These are phyloP conservation scores for Oryzias curvinotus DNA, from an alignment of 2,113 vertebrate genomes.

Conservation along the genomic window DNA sequence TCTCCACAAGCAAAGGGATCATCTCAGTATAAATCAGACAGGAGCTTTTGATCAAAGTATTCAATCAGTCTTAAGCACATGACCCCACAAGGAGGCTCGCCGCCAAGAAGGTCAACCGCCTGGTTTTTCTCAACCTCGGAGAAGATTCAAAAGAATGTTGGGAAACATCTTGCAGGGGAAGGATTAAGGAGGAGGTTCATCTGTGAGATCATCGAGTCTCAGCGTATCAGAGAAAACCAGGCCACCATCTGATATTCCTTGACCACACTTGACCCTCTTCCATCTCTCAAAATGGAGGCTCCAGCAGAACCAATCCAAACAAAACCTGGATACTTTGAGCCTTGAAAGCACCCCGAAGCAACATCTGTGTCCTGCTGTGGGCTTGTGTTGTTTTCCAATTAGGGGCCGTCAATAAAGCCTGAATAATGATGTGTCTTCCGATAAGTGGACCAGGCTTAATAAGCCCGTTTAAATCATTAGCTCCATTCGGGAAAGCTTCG, in stretches of 20 bases:
- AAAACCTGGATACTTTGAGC: slow-evolving; percentile 40
- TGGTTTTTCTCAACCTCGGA: slow-evolving; percentile 15
- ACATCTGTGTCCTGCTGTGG: neutral
- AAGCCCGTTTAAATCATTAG: slow-evolving; percentile 29
- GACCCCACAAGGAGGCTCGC: slow-evolving; percentile 38
- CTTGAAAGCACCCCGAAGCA: slow-evolving; percentile 23
- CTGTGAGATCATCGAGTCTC: neutral
- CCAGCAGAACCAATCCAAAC: slow-evolving; percentile 23
- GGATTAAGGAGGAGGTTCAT: neutral
- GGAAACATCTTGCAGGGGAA: slow-evolving; percentile 6
- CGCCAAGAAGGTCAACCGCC: slow-evolving; percentile 44
- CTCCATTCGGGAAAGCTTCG: slow-evolving; percentile 7
- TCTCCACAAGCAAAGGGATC: slow-evolving; percentile 73
- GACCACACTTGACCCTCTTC: slow-evolving; percentile 43
- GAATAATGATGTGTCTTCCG: slow-evolving; percentile 9
- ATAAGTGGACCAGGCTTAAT: slow-evolving; percentile 15
- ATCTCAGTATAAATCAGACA: slow-evolving; percentile 78
- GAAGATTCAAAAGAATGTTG: neutral
- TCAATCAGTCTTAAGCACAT: slow-evolving; percentile 59
- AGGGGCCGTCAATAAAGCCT: slow-evolving; percentile 24
- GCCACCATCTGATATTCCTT: slow-evolving; percentile 17
- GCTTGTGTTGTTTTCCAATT: slow-evolving; percentile 36
- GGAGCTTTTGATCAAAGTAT: slow-evolving; percentile 76
- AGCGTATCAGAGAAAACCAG: slow-evolving; percentile 4
- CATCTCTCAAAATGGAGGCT: slow-evolving; percentile 21